Conservation (phyloP, 2,888 invertebrate genomes). For the Hypselothyrea guttata region DNA sequence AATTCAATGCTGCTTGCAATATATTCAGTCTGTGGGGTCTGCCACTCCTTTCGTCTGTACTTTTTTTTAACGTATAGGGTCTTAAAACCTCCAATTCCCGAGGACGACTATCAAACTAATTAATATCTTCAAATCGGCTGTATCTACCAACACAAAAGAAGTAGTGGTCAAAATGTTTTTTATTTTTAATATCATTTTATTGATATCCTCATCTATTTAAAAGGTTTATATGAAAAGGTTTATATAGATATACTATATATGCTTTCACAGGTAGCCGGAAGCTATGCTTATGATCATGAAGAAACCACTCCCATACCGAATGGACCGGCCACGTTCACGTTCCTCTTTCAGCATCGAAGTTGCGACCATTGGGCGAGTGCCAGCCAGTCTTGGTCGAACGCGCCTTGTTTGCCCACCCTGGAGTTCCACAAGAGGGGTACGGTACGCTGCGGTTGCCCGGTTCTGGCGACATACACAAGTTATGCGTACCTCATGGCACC, state of each 20-base stretch:
- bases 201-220: too few species aligned
- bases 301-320: neutral
- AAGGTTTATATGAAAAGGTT: too few species aligned
- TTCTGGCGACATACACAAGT: slow-evolving; percentile 58
- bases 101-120: too few species aligned
- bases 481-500: slow-evolving; percentile 34
- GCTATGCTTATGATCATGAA: accelerated
- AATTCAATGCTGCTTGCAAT: too few species aligned
- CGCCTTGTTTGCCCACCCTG: slow-evolving; percentile 32
- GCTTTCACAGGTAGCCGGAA: neutral
- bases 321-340: slow-evolving; percentile 44
- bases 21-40: too few species aligned
- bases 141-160: too few species aligned
- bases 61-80: too few species aligned
- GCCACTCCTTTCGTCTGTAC: too few species aligned
- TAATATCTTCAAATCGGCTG: too few species aligned
- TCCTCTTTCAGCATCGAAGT: slow-evolving; percentile 53
- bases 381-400: slow-evolving; percentile 23
- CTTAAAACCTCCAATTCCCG: too few species aligned
- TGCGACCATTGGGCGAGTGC: slow-evolving; percentile 55
- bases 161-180: too few species aligned
- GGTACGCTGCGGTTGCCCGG: slow-evolving; percentile 36
- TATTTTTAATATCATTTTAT: too few species aligned
- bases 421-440: neutral
- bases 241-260: neutral